Evolutionary conservation across 1,140 invertebrate species (phyloP).

Genomic region (Cydia splendana): DNA sequence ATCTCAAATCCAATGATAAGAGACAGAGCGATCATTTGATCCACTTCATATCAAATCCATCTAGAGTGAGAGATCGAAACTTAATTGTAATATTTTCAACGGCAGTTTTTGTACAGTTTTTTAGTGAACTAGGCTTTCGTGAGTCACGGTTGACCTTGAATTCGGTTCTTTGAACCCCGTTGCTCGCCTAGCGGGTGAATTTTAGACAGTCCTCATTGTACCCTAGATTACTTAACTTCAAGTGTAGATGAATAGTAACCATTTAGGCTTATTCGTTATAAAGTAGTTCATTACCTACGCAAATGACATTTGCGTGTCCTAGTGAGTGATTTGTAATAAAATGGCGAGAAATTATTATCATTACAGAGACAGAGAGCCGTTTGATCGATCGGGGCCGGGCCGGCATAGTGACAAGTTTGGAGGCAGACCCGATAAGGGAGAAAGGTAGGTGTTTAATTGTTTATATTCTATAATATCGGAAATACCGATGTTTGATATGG

Average conservation of each 20-base stretch:
- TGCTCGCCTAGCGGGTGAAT: conserved; percentile 12
- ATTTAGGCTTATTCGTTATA: not conserved
- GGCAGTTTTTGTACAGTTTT: conserved; percentile 16
- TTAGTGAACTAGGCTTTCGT: conserved; percentile 36
- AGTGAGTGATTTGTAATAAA: conserved; percentile 39
- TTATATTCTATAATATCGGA: not conserved
- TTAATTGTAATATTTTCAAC: conserved; percentile 14
- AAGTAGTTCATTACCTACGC: not conserved
- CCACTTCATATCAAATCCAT: not conserved
- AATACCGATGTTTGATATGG: not conserved
- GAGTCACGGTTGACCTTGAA: conserved; percentile 66
- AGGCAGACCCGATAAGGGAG: conserved; percentile 59
- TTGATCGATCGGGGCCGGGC: conserved; percentile 64
- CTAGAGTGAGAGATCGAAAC: not conserved
- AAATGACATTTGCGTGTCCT: conserved; percentile 23
- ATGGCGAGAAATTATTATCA: conserved; percentile 37
- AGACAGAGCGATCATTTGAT: not conserved
- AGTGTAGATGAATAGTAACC: not conserved
- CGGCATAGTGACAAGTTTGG: conserved; percentile 68
- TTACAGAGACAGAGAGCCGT: conserved; percentile 65
- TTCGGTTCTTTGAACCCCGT: conserved; percentile 68
- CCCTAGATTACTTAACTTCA: not conserved
- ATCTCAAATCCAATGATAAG: not conserved
- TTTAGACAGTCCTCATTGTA: not conserved
- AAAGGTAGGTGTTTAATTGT: conserved; percentile 51